A percentile compares a stretch with the other conserved stretches of the same genome.
Evolutionary conservation across 2,888 invertebrate species (phyloP).

Genomic region (Apamea anceps): DNA sequence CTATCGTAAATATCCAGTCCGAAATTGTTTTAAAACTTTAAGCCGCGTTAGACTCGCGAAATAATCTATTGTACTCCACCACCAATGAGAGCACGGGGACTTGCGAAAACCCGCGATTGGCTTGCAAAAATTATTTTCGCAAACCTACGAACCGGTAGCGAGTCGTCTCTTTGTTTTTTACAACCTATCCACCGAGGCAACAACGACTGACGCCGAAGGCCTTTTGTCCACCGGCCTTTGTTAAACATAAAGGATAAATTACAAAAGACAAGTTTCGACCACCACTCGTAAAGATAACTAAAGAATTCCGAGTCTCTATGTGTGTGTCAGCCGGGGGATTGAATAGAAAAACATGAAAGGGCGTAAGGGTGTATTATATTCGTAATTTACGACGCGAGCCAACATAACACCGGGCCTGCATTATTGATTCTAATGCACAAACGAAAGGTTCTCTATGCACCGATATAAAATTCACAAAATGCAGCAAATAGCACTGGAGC

Average conservation of each 20-base stretch:
- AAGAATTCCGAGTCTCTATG: constrained; percentile 80
- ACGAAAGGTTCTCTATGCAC: constrained; percentile 75
- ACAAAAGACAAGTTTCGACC: constrained; percentile 85
- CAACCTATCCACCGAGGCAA: constrained; percentile 75
- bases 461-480: constrained; percentile 76
- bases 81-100: constrained; percentile 81
- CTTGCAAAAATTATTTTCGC: constrained; percentile 89
- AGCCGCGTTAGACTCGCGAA: constrained; percentile 63
- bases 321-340: constrained; percentile 78
- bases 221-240: constrained; percentile 86
- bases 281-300: constrained; percentile 87
- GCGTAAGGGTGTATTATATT: constrained; percentile 87
- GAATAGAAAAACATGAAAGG: constrained; percentile 84
- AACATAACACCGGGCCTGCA: constrained; percentile 81
- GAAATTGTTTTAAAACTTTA: constrained; percentile 72
- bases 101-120: constrained; percentile 84
- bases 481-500: constrained; percentile 60
- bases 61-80: constrained; percentile 82
- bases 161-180: constrained; percentile 79
- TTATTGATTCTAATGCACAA: constrained; percentile 83
- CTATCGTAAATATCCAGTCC: constrained; percentile 77
- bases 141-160: constrained; percentile 82
- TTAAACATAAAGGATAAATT: constrained; percentile 86
- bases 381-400: constrained; percentile 84
- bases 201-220: constrained; percentile 77